Evolutionary conservation across 2,888 invertebrate species (phyloP).

Genomic region (Patella depressa): DNA sequence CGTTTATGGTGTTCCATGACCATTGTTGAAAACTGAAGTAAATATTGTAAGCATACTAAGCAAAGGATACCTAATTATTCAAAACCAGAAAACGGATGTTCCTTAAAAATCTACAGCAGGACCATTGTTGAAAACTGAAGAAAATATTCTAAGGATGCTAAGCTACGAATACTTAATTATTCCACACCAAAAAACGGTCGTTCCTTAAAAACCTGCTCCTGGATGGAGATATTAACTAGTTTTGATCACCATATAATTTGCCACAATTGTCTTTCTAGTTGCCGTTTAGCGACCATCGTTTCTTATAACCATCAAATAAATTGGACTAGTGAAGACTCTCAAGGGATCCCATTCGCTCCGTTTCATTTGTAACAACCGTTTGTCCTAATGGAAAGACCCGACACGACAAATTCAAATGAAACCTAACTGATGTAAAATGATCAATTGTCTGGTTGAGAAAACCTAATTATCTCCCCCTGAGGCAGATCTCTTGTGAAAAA

Average conservation of each 20-base stretch:
- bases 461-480: conserved; percentile 8
- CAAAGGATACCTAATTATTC: not conserved
- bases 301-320: conserved; percentile 10
- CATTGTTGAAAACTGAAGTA: too few relatives aligned
- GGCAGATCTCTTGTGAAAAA: not conserved
- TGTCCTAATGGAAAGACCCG: conserved; percentile 10
- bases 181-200: not conserved
- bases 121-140: too few relatives aligned
- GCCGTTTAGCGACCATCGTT: conserved; percentile 6
- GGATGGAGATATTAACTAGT: not conserved
- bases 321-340: conserved; percentile 13
- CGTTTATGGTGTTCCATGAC: too few relatives aligned
- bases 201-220: not conserved
- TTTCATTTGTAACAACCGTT: conserved; percentile 8
- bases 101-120: not conserved
- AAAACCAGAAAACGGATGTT: not conserved
- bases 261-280: not conserved
- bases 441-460: conserved; percentile 12
- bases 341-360: conserved; percentile 12
- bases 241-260: conserved; percentile 5
- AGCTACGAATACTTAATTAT: not conserved
- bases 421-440: conserved; percentile 13
- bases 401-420: conserved; percentile 7
- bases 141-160: not conserved
- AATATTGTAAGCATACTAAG: not conserved